These are phyloP conservation scores for Hephaestus fuliginosus DNA, from an alignment of 2,797 vertebrate genomes.

Conservation along the genomic window DNA sequence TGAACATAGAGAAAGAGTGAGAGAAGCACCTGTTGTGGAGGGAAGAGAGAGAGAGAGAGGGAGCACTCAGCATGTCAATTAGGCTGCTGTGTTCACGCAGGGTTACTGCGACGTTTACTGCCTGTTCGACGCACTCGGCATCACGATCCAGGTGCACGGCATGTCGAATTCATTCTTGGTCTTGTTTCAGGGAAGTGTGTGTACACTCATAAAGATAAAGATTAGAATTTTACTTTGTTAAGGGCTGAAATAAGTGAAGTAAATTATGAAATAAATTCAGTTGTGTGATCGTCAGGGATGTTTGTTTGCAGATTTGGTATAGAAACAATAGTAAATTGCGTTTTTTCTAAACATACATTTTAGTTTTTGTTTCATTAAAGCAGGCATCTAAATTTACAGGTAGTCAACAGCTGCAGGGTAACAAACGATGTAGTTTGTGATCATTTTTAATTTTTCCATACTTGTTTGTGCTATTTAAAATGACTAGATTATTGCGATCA, in stretches of 20 bases:
- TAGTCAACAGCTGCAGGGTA: neutral
- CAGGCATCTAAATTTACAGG: neutral
- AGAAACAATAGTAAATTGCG: neutral
- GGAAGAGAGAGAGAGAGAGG: conserved; percentile 1
- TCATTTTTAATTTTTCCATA: neutral
- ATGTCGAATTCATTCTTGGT: neutral
- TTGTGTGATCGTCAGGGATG: too few species aligned
- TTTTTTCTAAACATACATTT: neutral
- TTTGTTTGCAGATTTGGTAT: neutral
- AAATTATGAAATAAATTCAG: neutral
- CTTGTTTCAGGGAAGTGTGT: neutral
- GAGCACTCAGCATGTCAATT: conserved; percentile 73
- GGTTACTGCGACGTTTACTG: conserved; percentile 47
- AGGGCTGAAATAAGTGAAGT: neutral
- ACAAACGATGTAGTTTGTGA: neutral
- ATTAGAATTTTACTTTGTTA: neutral
- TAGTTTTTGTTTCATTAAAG: neutral
- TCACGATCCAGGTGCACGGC: conserved; percentile 46
- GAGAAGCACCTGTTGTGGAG: conserved; percentile 76
- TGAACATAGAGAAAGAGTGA: conserved; percentile 51
- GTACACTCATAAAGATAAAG: neutral
- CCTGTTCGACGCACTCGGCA: conserved; percentile 38
- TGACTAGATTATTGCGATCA: neutral
- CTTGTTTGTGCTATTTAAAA: neutral
- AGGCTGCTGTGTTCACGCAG: conserved; percentile 55